A percentile compares a stretch with the other conserved stretches of the same genome.
Conservation (phyloP, 2,797 vertebrate genomes). For the Numenius phaeopus region DNA sequence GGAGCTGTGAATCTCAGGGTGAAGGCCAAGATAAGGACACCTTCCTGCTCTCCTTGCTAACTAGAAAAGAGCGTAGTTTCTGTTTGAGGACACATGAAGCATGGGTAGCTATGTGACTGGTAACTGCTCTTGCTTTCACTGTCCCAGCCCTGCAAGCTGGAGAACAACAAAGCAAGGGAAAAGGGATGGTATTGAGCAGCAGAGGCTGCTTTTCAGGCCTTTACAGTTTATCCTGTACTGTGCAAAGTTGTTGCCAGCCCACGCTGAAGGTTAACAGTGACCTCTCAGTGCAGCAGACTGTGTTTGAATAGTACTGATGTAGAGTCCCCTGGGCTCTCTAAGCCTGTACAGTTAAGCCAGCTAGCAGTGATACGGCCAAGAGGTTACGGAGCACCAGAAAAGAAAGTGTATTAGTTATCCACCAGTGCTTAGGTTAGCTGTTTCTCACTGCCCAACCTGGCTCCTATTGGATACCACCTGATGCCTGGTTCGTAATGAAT, state of each 20-base stretch:
- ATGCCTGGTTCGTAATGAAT: not conserved
- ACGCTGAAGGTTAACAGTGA: not conserved
- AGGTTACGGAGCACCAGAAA: not conserved
- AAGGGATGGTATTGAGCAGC: not conserved
- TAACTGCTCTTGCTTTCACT: not conserved
- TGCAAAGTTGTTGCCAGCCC: not conserved
- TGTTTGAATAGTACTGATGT: not conserved
- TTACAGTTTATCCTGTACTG: not conserved
- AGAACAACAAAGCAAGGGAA: not conserved
- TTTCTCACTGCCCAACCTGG: not conserved
- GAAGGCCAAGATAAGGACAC: not conserved
- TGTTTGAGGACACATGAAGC: not conserved
- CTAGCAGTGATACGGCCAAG: not conserved
- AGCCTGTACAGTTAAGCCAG: not conserved
- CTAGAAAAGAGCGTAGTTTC: not conserved
- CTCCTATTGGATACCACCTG: not conserved
- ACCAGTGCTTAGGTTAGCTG: not conserved
- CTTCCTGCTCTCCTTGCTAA: not conserved
- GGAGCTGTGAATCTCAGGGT: not conserved
- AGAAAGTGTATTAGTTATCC: not conserved
- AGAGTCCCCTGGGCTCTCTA: not conserved
- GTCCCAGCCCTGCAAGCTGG: not conserved
- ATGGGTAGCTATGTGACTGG: not conserved
- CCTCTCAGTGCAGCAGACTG: not conserved
- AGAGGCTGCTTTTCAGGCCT: not conserved